Conservation (phyloP, 2,888 invertebrate genomes). For the Acanthoscelides obtectus region DNA sequence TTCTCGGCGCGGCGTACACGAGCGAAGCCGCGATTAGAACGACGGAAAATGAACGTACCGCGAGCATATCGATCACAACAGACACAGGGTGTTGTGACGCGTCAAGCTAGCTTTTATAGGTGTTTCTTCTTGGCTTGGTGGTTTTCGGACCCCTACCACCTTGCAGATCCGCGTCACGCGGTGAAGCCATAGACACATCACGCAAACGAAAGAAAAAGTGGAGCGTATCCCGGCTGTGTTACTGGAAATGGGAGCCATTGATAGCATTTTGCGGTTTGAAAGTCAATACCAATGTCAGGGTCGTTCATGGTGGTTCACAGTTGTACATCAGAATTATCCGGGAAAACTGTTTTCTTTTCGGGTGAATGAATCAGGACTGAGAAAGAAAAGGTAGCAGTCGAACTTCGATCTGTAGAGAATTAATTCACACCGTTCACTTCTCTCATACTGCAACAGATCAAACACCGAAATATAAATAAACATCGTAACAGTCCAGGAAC, state of each 20-base stretch:
- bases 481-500: no score
- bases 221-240: not conserved
- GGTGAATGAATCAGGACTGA: no score
- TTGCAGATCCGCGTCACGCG: not conserved
- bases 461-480: no score
- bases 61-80: not conserved
- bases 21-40: not conserved
- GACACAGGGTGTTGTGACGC: not conserved
- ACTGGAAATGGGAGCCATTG: not conserved
- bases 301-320: not conserved
- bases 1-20: not conserved
- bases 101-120: not conserved
- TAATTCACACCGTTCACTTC: no score
- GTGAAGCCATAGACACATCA: not conserved
- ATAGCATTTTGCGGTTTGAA: not conserved
- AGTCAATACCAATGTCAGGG: not conserved
- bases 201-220: not conserved
- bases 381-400: no score
- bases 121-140: not conserved
- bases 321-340: no score
- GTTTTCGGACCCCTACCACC: not conserved
- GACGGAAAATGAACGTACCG: not conserved
- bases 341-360: no score
- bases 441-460: no score
- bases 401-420: no score